Evolutionary conservation across 2,888 invertebrate genomes (phyloP), one percentile per base, ranked within the genome.

Genomic region (Beris morrisii): DNA sequence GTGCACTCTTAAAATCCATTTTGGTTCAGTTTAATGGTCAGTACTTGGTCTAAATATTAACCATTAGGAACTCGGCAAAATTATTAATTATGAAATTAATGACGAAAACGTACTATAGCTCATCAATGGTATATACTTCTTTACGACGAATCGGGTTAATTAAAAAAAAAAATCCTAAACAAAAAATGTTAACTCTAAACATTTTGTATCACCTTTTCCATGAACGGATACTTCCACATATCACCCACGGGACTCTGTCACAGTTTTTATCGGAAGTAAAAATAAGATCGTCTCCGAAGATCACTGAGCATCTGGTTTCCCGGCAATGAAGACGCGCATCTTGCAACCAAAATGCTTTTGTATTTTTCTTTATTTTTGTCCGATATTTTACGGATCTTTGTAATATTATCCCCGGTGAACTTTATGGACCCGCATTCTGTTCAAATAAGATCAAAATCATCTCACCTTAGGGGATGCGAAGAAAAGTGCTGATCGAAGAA

Each of bases 261-360:
- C 11, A 30, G 11, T 45, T 57, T 57, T 45, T 57, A 22, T 28
- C 43, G 44, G 44, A 57, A 45, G n/a, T 46, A 22, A 11, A 56
- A 32, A 12, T 9, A 44, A 57, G 57, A 45, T 57, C 22, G 22
- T 3, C 7, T n/a, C 5, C 5, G 45, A 57, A 57, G 57, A 57
- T 57, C 57, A 57, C 22, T 57, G 56, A 57, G 57, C 57, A 45
- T 46, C 44, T 57, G 44, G 22, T 30, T 30, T 52, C 11, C 22
- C 28, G 52, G 30, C 52, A 48, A n/a, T 13, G 4, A 48, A 15
- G 48, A 48, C 15, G 13, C 48, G n/a, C 15, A 13, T n/a, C n/a
- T 12, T n/a, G 15, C 2, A 22, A 52, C 22, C 52, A 22, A 28
- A 7, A 52, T 28, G 28, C 3, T 30, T 2, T 7, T 28, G 6